A percentile compares a stretch with the other conserved stretches of the same genome.
These are phyloP conservation scores for Blera fallax DNA, from an alignment of 2,888 invertebrate species.

Conservation along the genomic window DNA sequence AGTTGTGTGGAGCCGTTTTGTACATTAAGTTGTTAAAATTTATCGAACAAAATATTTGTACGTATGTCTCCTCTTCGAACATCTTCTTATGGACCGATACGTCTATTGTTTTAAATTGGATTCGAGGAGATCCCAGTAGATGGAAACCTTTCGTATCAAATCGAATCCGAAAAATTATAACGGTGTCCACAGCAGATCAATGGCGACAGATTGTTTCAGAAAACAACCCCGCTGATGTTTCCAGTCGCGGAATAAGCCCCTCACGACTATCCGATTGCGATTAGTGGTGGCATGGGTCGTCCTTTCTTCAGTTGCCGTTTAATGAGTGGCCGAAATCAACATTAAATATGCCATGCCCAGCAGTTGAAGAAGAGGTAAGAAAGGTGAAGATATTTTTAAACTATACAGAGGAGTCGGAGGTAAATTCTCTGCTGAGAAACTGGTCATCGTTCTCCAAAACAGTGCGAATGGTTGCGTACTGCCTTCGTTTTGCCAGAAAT, in stretches of 20 bases:
- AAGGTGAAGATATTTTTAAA: background rate
- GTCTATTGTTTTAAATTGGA: slow-evolving; percentile 17
- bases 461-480: too few relatives aligned
- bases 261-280: background rate
- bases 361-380: background rate
- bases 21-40: background rate
- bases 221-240: slow-evolving; percentile 8
- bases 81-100: slow-evolving; percentile 31
- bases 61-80: background rate
- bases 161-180: background rate
- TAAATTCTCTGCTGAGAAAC: background rate
- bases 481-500: too few relatives aligned
- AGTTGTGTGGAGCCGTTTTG: slow-evolving; percentile 9
- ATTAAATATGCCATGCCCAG: background rate
- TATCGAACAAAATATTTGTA: background rate
- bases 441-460: background rate
- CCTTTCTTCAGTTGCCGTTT: background rate
- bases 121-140: background rate
- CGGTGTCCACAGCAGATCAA: background rate
- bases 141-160: slow-evolving; percentile 33
- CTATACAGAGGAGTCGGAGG: background rate
- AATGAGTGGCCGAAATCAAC: background rate
- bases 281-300: slow-evolving; percentile 9
- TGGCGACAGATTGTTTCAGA: slow-evolving; percentile 3
- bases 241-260: slow-evolving; percentile 5